Percentiles rank a stretch among this genome's conserved stretches.
Evolutionary conservation across 2,888 invertebrate genomes (phyloP).

Genomic region (Eucriotettix oculatus): DNA sequence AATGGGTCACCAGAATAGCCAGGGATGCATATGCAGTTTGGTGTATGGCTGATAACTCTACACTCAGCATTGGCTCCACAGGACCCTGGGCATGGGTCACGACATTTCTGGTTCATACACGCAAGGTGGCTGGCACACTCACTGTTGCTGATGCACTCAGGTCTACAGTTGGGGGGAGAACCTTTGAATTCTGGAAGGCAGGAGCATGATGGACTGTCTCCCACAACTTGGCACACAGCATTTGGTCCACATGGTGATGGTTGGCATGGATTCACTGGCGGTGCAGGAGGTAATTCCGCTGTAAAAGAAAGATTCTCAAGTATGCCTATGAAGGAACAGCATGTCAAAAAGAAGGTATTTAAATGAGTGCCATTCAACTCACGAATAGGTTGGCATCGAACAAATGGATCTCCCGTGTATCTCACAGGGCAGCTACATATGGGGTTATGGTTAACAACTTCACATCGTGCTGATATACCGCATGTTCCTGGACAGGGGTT

Average conservation of each 20-base stretch:
- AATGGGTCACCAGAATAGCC: conserved; percentile 50
- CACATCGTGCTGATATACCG: conserved; percentile 38
- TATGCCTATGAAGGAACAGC: background rate
- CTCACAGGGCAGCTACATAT: conserved; percentile 42
- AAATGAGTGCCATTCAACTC: conserved; percentile 12
- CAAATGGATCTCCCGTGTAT: conserved; percentile 42
- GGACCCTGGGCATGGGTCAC: conserved; percentile 34
- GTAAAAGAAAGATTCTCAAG: background rate
- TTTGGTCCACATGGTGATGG: conserved; percentile 22
- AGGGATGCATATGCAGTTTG: conserved; percentile 45
- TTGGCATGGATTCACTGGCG: conserved; percentile 18
- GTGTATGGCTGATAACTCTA: conserved; percentile 53
- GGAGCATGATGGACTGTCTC: conserved; percentile 21
- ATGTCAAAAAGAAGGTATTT: no score
- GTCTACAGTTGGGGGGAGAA: conserved; percentile 20
- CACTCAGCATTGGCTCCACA: conserved; percentile 44
- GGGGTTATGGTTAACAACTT: conserved; percentile 47
- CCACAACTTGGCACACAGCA: conserved; percentile 19
- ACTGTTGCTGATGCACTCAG: conserved; percentile 39
- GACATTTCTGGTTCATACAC: conserved; percentile 35
- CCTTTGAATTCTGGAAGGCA: conserved; percentile 22
- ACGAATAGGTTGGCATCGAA: conserved; percentile 20
- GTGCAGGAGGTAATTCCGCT: conserved; percentile 5
- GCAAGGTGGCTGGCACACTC: conserved; percentile 30
- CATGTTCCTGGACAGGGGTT: conserved; percentile 41